Base-by-base conservation (phyloP, 2,888 invertebrate species). In the Platycnemis pennipes region DNA sequence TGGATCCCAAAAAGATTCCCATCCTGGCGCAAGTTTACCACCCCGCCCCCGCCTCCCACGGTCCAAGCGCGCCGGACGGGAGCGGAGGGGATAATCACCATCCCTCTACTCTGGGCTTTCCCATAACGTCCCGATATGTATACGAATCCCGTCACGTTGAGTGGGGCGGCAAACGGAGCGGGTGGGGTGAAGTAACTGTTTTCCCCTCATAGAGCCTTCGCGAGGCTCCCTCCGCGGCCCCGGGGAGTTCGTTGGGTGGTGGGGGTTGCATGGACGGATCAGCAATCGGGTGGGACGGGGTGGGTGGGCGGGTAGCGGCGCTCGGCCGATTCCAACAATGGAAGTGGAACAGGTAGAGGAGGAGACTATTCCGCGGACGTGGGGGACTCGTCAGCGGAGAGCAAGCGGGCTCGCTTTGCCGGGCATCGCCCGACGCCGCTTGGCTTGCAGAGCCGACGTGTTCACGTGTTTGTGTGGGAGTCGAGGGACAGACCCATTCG, bases 161-260 rank as follows among this genome's bases (percentile, higher is more conserved):
- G 11, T 5, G 22, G 7, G 56, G 56, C 11, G 37, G 13, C 31
- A 3, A 13, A 44, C 53, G 46, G 53, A 31, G 19, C 13, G 56
- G 26, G 91, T 91, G 91, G 91, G 91, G 42, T 63, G 91, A 53
- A 69, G 63, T 91, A 91, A 91, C 91, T 91, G 91, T 91, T 69
- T 69, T 37, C 53, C 53, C 22, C 31, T 69, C 49, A 49, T 0
- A 11, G 49, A 49, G 49, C 49, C 49, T 49, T 49, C 49, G 4
- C 49, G 49, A 49, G 8, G 8, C 49, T 49, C 49, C 49, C 49
- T 49, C 49, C 22, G 2, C 56, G 37, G 91, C 53, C 89, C 89
- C 89, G 53, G 37, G 89, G 1, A 16, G 53, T 53, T 3, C 26
- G 63, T 44, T 44, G 44, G 7, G 22, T 87, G 44, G 19, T 87